Base-by-base conservation (phyloP, 2,113 vertebrate genomes). In the Alosa alosa region DNA sequence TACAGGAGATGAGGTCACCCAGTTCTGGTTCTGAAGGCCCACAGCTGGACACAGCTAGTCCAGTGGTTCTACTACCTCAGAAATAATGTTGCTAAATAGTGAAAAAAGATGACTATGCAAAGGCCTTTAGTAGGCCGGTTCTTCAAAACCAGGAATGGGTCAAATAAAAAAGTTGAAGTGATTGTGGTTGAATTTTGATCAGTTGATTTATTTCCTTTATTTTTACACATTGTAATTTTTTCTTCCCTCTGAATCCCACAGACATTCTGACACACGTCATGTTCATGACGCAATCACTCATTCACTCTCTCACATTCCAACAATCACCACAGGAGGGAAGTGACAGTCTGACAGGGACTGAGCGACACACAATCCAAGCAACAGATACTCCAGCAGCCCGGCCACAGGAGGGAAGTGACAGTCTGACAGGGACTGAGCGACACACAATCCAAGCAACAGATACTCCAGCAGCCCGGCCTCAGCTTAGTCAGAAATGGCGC, bases 261-360 rank as follows among this genome's bases (percentile, higher is more conserved):
- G 13, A 78, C 31, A 15, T 39, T 78, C 31, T 41, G 72, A 39
- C 31, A 36, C 31, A 78, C 72, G 6, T 78, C 64, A 11, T 72
- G 64, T 39, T 78, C 72, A 39, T 78, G 72, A 10, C 39, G 13
- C 72, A 36, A 39, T 36, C 57, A 55, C 57, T 82, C 52, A 25
- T 11, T 47, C 75, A 82, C 64, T 31, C 41, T 72, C 81, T 82
- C 41, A 82, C 45, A 75, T 17, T 82, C 83, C 82, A 15, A 44
- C 41, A 39, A 18, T n/a, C 45, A 57, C 64, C 46, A 83, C 9
- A 46, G 41, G 82, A 15, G 41, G 22, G 4, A 44, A 57, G 22
- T 13, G 22, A 3, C 18, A 84, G 3, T 20, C 39, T 11, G 36
- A 78, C 72, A 78, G 10, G 31, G 72, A 78, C 25, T 17, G 3